These are phyloP conservation scores for Platanista minor DNA, from an alignment of 2,113 vertebrate species.

Conservation along the genomic window DNA sequence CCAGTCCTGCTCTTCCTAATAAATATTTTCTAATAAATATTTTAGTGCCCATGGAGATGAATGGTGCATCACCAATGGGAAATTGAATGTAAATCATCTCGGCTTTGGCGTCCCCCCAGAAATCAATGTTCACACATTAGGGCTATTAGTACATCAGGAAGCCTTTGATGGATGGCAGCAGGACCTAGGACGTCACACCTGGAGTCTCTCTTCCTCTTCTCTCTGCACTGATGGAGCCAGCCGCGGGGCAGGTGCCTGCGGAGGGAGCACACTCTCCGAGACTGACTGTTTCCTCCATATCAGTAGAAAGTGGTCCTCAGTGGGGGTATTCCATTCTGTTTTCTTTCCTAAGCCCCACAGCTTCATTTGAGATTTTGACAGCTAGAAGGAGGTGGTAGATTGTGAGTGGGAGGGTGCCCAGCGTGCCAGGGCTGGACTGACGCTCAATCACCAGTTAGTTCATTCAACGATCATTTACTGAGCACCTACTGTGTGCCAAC, in stretches of 20 bases:
- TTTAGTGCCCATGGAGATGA: constrained; percentile 87
- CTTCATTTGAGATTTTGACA: neutral
- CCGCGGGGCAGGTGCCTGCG: neutral
- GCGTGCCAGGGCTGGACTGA: neutral
- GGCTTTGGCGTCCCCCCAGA: constrained; percentile 82
- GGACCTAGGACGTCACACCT: constrained; percentile 71
- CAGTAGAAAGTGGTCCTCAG: neutral
- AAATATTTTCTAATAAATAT: constrained; percentile 86
- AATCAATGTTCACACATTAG: constrained; percentile 98
- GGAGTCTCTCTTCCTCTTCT: constrained; percentile 36
- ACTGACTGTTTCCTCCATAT: neutral
- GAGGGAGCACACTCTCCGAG: rapidly evolving
- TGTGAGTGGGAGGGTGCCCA: rapidly evolving
- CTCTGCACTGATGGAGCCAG: constrained; percentile 7
- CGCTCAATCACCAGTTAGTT: rapidly evolving
- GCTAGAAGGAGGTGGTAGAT: neutral
- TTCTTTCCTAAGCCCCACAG: neutral
- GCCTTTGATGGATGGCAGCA: constrained; percentile 79
- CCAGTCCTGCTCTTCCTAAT: constrained; percentile 54
- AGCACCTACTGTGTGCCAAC: neutral
- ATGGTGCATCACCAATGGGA: constrained; percentile 89
- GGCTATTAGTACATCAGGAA: constrained; percentile 91
- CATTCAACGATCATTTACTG: neutral
- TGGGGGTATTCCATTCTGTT: rapidly evolving
- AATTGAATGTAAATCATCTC: constrained; percentile 89